Base-by-base conservation (phyloP, 2,888 invertebrate species). In the Aphidius colemani region DNA sequence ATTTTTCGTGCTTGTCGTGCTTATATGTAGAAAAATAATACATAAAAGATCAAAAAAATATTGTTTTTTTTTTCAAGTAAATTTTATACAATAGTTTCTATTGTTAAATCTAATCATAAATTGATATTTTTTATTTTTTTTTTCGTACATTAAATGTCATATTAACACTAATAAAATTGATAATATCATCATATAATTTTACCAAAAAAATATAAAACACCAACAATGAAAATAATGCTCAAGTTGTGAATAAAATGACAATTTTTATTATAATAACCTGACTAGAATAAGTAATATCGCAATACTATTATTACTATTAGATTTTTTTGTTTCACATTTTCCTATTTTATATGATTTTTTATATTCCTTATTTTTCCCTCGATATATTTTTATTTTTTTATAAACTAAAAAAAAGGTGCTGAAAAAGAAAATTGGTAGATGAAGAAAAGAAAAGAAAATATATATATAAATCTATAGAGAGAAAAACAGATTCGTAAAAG, bases 121-220 rank as follows among this genome's bases (percentile, higher is more conserved):
- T 55, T 55, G 44, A 55, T 30, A 5, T 30, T 5, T 5, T 30
- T 2, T 30, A 5, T 30, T 3, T 30, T 30, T 30, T 30, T 30
- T 30, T 30, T 30, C 5, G 30, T 30, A 30, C 59, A 55, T 53
- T 30, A 45, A 51, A 45, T 48, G 60, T 64, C 57, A 51, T 41
- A 57, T 56, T 60, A 60, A 50, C 50, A 40, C 50, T 64, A 56
- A 64, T 64, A 64, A 64, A 60, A 60, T 45, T 53, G 55, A 51
- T 50, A 45, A 51, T 64, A 49, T 60, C 48, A 48, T 45, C 53
- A 53, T 53, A 53, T 44, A 57, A 39, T 40, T 55, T 11, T 41
- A 39, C 41, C 45, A 53, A 60, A 60, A 39, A 53, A 60, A 53
- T 40, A 40, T 6, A 43, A 43, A 18, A n/a, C 50, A 13, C 18